phyloP scores from a whole-genome alignment of 2,113 vertebrate species.

The Halichoeres trimaculatus region DNA sequence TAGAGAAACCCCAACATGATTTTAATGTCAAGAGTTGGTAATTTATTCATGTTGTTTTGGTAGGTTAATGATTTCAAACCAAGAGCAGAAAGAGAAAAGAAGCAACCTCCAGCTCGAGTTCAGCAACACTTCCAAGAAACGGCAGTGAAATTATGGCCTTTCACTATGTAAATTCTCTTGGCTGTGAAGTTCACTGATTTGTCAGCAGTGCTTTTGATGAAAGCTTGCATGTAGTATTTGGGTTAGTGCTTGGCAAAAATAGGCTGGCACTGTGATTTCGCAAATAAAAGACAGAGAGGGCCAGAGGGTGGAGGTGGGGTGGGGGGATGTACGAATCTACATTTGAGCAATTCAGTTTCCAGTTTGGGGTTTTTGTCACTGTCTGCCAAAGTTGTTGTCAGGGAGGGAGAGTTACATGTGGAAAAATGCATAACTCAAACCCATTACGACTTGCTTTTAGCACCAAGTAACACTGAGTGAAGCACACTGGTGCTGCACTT shows the following conservation, averaged over 20 bases:
- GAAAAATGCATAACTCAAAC: conserved; percentile 70
- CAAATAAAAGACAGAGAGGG: conserved; percentile 18
- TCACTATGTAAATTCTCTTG: conserved; percentile 57
- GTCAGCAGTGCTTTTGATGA: conserved; percentile 35
- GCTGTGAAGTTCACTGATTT: conserved; percentile 56
- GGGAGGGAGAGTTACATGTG: conserved; percentile 52
- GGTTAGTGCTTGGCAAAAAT: neutral
- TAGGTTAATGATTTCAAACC: conserved; percentile 57
- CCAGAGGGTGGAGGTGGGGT: too few species aligned
- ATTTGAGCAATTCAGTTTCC: conserved; percentile 56
- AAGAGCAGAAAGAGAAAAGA: conserved; percentile 44
- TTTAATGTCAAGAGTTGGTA: conserved; percentile 61
- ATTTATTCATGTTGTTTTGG: conserved; percentile 70
- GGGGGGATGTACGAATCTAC: conserved; percentile 36
- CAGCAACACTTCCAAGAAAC: conserved; percentile 60
- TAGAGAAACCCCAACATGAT: conserved; percentile 50
- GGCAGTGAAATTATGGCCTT: conserved; percentile 62
- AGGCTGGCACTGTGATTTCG: conserved; percentile 38
- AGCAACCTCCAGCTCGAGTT: conserved; percentile 41
- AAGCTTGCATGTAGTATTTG: conserved; percentile 11
- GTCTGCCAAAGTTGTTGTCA: conserved; percentile 71
- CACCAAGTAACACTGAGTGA: conserved; percentile 63
- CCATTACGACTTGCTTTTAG: conserved; percentile 73
- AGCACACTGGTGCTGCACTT: conserved; percentile 68
- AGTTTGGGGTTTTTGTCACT: conserved; percentile 48